Evolutionary conservation across 2,797 vertebrate species (phyloP), one percentile per base, ranked within the genome.

Genomic region (Crenuchus spilurus): DNA sequence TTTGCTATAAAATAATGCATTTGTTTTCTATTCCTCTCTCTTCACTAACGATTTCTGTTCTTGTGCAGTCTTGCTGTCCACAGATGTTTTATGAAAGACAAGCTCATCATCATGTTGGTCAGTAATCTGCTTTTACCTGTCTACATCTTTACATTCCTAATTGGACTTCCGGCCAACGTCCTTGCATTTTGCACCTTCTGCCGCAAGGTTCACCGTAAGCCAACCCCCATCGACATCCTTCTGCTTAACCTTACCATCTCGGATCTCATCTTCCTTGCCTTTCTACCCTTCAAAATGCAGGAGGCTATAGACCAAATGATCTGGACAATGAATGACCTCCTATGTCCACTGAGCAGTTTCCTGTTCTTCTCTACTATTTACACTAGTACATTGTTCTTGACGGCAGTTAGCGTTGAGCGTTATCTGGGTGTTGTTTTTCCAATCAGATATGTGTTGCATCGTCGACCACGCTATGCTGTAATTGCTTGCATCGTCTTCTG

Each of bases 301-400:
- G 95, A 97, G 78, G 93, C 92, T 0, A 62, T 64, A 0, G 90
- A 89, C 0, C 1, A 66, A 52, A 91, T 93, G 87, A 24, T 0
- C 0, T 98, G 96, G 96, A 24, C 62, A 0, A 74, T 96, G 22
- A 88, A 89, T 0, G 30, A 58, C 33, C 5, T 75, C 0, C 82
- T 95, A 24, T 97, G 96, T 4, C 92, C 94, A 0, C 13, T 95
- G 42, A 91, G 86, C 0, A 89, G 87, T 0, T 96, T 95, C 16
- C 64, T 93, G n/a, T 96, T 95, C 85, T 98, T 92, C 83, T 92
- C 91, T 84, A 94, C 93, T 85, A 95, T 96, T 85, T 97, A 98
- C 86, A 93, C 92, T 87, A 96, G 95, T 89, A 95, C 94, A 0
- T 86, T 96, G 63, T 90, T 96, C 54, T 88, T 98, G 74, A 95